Evolutionary conservation across 2,797 vertebrate species (phyloP).

Genomic region (Bryconaethiops microstoma): DNA sequence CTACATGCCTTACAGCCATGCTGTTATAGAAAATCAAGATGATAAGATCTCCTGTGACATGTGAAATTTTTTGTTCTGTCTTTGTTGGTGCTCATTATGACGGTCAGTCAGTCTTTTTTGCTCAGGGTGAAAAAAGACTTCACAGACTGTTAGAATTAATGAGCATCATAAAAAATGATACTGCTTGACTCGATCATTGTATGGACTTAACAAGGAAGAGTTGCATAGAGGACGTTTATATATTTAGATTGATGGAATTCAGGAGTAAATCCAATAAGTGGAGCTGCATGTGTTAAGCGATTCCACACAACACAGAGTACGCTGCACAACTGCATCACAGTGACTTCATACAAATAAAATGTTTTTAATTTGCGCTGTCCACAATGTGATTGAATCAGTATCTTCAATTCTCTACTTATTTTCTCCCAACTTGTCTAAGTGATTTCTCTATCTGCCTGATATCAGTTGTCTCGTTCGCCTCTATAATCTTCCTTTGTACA

Average conservation of each 20-base stretch:
- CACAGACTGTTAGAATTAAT: not conserved
- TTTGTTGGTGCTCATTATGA: no score
- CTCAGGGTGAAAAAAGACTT: not conserved
- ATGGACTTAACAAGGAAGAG: not conserved
- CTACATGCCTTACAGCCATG: no score
- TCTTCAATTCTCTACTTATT: not conserved
- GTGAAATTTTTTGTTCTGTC: no score
- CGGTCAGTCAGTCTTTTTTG: not conserved
- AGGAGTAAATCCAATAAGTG: not conserved
- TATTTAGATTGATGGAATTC: not conserved
- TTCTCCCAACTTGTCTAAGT: not conserved
- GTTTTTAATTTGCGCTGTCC: not conserved
- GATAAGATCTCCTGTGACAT: no score
- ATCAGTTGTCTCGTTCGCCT: not conserved
- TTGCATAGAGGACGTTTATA: not conserved
- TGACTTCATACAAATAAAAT: not conserved
- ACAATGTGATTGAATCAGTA: not conserved
- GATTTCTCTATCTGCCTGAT: constrained; percentile 20
- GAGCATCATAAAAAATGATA: not conserved
- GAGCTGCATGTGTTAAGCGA: constrained; percentile 1
- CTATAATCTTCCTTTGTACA: constrained; percentile 18
- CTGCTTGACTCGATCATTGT: not conserved
- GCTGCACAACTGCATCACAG: not conserved
- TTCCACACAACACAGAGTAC: constrained; percentile 17
- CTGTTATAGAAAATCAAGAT: no score